phyloP scores from a whole-genome alignment of 1,140 invertebrate genomes.

The Drosophila chauvacae region DNA sequence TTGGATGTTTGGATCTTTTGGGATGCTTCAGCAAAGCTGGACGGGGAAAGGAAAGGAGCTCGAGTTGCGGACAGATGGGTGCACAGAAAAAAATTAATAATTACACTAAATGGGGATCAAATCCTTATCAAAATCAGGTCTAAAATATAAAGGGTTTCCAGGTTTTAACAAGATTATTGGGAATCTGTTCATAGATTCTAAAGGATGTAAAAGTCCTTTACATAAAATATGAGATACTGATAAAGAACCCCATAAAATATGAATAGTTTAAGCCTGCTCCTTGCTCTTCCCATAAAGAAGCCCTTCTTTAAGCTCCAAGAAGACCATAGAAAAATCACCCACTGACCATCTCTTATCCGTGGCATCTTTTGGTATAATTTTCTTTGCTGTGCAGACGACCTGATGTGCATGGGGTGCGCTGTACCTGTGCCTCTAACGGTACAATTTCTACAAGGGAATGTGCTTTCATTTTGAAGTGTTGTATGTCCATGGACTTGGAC shows the following conservation, averaged over 20 bases:
- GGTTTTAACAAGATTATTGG: background rate
- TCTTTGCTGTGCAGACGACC: slow-evolving; percentile 59
- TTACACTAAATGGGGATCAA: background rate
- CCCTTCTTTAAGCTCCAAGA: background rate
- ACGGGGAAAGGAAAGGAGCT: slow-evolving; percentile 11
- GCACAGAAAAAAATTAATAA: background rate
- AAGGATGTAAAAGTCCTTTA: background rate
- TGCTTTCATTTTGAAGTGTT: slow-evolving; percentile 83
- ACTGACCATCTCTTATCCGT: slow-evolving; percentile 7
- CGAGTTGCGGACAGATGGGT: slow-evolving; percentile 5
- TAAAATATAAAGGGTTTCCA: background rate
- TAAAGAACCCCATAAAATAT: background rate
- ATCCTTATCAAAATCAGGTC: background rate
- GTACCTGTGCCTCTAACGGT: slow-evolving; percentile 73
- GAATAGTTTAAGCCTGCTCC: background rate
- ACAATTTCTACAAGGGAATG: slow-evolving; percentile 83
- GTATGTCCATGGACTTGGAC: slow-evolving; percentile 67
- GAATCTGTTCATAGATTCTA: background rate
- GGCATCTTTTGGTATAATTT: background rate
- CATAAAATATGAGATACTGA: background rate
- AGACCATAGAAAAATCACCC: background rate
- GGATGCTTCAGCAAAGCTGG: background rate
- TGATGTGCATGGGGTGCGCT: slow-evolving; percentile 55
- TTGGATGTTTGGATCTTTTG: slow-evolving; percentile 11
- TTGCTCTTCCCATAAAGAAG: too few relatives aligned